Evolutionary conservation across 2,888 invertebrate genomes (phyloP).

Genomic region (Cheilosia vulpina): DNA sequence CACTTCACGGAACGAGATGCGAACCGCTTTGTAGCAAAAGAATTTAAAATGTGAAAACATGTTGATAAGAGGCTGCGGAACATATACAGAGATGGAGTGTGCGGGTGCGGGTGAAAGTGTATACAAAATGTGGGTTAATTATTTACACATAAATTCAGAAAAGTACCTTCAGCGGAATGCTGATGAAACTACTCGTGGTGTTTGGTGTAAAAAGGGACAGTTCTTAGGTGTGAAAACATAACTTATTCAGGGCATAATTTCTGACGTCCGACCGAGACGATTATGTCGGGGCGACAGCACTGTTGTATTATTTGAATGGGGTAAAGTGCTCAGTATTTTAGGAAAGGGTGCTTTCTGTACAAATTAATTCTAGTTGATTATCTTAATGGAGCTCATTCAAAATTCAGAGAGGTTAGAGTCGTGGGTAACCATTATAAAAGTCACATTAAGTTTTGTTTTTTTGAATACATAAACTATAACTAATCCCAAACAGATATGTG

Average conservation of each 20-base stretch:
- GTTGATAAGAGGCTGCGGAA: slow-evolving; percentile 50
- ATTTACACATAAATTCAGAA: slow-evolving; percentile 67
- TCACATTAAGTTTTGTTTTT: too few species aligned
- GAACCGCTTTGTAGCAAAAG: slow-evolving; percentile 29
- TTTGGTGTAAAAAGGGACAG: slow-evolving; percentile 27
- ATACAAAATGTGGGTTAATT: slow-evolving; percentile 67
- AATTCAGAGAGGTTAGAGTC: too few species aligned
- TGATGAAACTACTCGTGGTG: slow-evolving; percentile 43
- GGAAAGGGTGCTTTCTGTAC: too few species aligned
- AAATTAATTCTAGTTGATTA: too few species aligned
- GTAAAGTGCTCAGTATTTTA: too few species aligned
- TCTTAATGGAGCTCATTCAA: too few species aligned
- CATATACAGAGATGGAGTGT: slow-evolving; percentile 4
- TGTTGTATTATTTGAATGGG: background rate
- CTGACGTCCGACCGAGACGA: slow-evolving; percentile 47
- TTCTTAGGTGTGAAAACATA: slow-evolving; percentile 47
- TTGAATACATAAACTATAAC: too few species aligned
- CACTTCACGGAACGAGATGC: slow-evolving; percentile 24
- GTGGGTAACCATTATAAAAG: too few species aligned
- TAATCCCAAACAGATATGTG: too few species aligned
- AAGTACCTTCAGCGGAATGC: slow-evolving; percentile 19
- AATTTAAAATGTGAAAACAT: slow-evolving; percentile 43
- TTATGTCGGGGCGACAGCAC: background rate
- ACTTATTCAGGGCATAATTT: slow-evolving; percentile 53
- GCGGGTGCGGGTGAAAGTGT: background rate